Conservation (phyloP, 2,113 vertebrate genomes). For the Limanda limanda region DNA sequence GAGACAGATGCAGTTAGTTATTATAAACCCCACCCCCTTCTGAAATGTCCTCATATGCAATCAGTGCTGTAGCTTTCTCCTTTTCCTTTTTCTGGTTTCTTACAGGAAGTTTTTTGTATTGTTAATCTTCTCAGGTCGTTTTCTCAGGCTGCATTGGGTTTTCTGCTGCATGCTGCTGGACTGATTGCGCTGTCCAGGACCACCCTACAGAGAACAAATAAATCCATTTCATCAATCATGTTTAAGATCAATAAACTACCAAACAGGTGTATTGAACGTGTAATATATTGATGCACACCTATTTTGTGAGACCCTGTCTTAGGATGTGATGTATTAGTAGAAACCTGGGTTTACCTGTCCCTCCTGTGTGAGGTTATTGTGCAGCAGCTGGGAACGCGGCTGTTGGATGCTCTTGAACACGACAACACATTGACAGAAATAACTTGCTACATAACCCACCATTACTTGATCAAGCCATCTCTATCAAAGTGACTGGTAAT, state of each 20-base stretch:
- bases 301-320: background rate
- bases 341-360: constrained; percentile 72
- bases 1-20: constrained; percentile 72
- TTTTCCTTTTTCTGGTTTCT: constrained; percentile 57
- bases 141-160: constrained; percentile 79
- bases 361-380: constrained; percentile 87
- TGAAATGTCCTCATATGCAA: constrained; percentile 76
- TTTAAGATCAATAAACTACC: background rate
- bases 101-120: constrained; percentile 56
- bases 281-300: no score
- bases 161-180: constrained; percentile 86
- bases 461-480: background rate
- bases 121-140: constrained; percentile 43
- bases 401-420: constrained; percentile 82
- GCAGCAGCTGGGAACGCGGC: constrained; percentile 94
- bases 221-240: background rate
- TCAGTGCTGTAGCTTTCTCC: constrained; percentile 77
- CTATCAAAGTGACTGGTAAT: background rate
- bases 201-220: constrained; percentile 60
- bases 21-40: constrained; percentile 76
- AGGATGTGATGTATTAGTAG: background rate
- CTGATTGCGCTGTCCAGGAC: constrained; percentile 82
- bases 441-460: background rate
- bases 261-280: no score
- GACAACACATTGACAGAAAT: background rate